These are phyloP conservation scores for Bombus haemorrhoidalis DNA, from an alignment of 1,140 invertebrate species.

Conservation along the genomic window DNA sequence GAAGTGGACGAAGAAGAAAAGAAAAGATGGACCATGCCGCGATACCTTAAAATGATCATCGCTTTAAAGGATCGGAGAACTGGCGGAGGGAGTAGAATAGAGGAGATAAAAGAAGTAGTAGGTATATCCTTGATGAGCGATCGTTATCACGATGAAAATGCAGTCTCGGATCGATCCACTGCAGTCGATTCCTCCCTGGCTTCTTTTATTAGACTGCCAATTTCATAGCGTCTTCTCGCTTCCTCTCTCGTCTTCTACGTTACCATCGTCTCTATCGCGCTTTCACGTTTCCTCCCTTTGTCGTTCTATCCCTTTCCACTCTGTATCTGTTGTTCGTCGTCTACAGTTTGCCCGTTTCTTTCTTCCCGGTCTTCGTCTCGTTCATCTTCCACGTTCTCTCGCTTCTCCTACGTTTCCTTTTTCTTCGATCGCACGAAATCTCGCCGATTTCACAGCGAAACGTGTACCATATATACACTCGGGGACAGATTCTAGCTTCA, in stretches of 20 bases:
- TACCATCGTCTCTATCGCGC: background rate
- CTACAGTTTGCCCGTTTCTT: background rate
- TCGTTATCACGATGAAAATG: slow-evolving; percentile 71
- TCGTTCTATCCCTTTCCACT: background rate
- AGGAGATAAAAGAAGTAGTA: slow-evolving; percentile 68
- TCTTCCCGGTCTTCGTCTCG: background rate
- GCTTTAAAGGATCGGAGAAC: slow-evolving; percentile 43
- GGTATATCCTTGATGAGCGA: slow-evolving; percentile 70
- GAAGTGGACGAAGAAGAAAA: background rate
- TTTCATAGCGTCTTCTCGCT: slow-evolving; percentile 62
- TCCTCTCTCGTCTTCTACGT: background rate
- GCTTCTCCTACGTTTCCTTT: slow-evolving; percentile 39
- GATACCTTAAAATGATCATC: slow-evolving; percentile 59
- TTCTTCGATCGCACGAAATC: slow-evolving; percentile 52
- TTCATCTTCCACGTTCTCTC: slow-evolving; percentile 1
- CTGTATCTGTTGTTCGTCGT: background rate
- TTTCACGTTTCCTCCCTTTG: background rate
- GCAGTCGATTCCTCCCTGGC: slow-evolving; percentile 63
- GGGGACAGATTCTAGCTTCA: no score
- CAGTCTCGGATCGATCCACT: slow-evolving; percentile 67
- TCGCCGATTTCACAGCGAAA: slow-evolving; percentile 30
- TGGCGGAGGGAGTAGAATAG: slow-evolving; percentile 20
- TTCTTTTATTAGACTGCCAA: slow-evolving; percentile 70
- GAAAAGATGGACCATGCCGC: slow-evolving; percentile 1
- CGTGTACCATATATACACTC: no score